phyloP scores from a whole-genome alignment of 2,797 vertebrate species.

The Eutrigla gurnardus region DNA sequence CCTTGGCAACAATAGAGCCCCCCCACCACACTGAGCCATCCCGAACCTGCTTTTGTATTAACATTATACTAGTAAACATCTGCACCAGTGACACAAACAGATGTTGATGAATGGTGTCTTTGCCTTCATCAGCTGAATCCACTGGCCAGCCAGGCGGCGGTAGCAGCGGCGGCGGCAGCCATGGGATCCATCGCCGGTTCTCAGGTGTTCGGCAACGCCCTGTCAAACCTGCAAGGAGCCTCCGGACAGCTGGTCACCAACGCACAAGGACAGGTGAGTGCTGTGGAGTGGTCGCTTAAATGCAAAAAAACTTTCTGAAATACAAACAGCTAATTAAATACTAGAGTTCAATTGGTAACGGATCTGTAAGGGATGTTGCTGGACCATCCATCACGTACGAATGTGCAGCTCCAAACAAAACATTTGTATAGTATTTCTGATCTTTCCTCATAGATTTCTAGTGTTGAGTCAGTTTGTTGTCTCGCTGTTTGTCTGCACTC shows the following conservation, averaged over 20 bases:
- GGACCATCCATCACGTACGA: constrained; percentile 45
- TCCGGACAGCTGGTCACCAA: constrained; percentile 99
- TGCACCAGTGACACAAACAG: constrained; percentile 17
- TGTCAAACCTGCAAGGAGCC: constrained; percentile 96
- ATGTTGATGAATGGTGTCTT: constrained; percentile 44
- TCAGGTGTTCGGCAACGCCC: constrained; percentile 94
- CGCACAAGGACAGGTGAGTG: constrained; percentile 99
- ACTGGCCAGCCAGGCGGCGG: constrained; percentile 94
- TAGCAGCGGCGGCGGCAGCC: constrained; percentile 91
- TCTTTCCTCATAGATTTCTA: constrained; percentile 63
- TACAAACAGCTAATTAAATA: constrained; percentile 32
- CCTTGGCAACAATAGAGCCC: constrained; percentile 44
- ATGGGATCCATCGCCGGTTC: constrained; percentile 96
- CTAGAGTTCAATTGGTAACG: constrained; percentile 25
- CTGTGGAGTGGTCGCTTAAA: too few species aligned
- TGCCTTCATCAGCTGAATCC: constrained; percentile 91
- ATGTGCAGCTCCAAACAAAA: constrained; percentile 42
- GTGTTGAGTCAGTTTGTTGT: constrained; percentile 39
- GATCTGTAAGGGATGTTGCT: constrained; percentile 27
- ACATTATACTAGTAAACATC: constrained; percentile 23
- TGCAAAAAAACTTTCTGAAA: too few species aligned
- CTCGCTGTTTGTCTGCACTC: constrained; percentile 62
- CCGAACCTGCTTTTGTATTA: constrained; percentile 22
- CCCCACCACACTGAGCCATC: neutral
- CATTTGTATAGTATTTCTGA: constrained; percentile 58